Evolutionary conservation across 1,140 invertebrate species (phyloP).

Genomic region (Caerostris darwini): DNA sequence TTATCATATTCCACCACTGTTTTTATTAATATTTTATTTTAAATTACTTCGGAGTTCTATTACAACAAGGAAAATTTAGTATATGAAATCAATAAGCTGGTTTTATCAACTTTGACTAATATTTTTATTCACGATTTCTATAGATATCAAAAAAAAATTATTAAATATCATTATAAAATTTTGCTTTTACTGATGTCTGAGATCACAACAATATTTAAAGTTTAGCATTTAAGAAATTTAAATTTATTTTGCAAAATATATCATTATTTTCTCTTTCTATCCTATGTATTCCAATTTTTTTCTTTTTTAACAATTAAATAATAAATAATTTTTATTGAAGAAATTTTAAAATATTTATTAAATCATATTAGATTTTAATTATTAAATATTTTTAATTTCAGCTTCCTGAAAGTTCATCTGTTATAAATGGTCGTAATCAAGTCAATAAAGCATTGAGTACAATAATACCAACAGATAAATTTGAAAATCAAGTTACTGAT

Average conservation of each 20-base stretch:
- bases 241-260: neutral
- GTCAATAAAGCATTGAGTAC: conserved; percentile 55
- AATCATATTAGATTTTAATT: neutral
- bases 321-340: neutral
- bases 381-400: conserved; percentile 24
- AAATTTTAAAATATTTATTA: neutral
- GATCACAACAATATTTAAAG: too few species aligned
- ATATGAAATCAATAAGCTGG: too few species aligned
- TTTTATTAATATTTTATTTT: too few species aligned
- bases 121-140: too few species aligned
- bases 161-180: too few species aligned
- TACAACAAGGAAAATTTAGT: too few species aligned
- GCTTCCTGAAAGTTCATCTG: conserved; percentile 19
- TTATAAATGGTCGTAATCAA: conserved; percentile 47
- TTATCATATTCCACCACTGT: too few species aligned
- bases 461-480: conserved; percentile 68
- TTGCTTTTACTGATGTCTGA: too few species aligned
- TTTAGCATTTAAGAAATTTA: conserved; percentile 11
- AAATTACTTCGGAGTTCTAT: too few species aligned
- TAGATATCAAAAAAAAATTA: too few species aligned
- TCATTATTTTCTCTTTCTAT: neutral
- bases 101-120: too few species aligned
- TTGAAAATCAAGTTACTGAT: conserved; percentile 35
- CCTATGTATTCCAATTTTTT: neutral
- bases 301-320: neutral